Conservation (phyloP, 2,113 vertebrate species). For the Pandion haliaetus region DNA sequence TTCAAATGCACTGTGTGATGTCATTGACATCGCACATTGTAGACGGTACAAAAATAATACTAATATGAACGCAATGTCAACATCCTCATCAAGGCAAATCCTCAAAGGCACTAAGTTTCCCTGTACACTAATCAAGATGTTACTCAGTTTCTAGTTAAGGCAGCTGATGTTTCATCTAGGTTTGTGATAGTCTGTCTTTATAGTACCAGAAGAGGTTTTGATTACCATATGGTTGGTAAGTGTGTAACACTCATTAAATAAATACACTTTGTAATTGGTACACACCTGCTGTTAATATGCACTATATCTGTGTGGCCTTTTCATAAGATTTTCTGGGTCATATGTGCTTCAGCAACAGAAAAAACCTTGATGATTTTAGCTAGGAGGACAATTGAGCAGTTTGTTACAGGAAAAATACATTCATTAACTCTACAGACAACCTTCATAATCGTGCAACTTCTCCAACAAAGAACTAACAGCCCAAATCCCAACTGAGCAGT, state of each 20-base stretch:
- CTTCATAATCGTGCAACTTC: neutral
- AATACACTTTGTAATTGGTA: neutral
- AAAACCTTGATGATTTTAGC: neutral
- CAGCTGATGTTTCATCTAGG: neutral
- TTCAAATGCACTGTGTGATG: neutral
- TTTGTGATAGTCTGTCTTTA: neutral
- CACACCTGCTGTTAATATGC: neutral
- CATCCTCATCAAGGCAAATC: slow-evolving; percentile 27
- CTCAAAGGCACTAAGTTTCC: neutral
- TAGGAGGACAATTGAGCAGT: neutral
- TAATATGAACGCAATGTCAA: neutral
- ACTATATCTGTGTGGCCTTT: neutral
- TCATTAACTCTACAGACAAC: neutral
- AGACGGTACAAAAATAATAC: neutral
- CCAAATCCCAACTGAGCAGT: neutral
- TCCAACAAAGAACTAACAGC: neutral
- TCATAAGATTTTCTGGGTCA: neutral
- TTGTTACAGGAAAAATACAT: neutral
- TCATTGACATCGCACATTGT: neutral
- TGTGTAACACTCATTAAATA: neutral
- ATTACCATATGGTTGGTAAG: neutral
- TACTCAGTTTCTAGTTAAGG: neutral
- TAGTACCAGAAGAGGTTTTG: neutral
- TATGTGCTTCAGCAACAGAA: neutral
- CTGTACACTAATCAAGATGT: neutral